These are phyloP conservation scores for Scolanthus callimorphus DNA, from an alignment of 92 coral and sea anemone genomes.

Conservation along the genomic window DNA sequence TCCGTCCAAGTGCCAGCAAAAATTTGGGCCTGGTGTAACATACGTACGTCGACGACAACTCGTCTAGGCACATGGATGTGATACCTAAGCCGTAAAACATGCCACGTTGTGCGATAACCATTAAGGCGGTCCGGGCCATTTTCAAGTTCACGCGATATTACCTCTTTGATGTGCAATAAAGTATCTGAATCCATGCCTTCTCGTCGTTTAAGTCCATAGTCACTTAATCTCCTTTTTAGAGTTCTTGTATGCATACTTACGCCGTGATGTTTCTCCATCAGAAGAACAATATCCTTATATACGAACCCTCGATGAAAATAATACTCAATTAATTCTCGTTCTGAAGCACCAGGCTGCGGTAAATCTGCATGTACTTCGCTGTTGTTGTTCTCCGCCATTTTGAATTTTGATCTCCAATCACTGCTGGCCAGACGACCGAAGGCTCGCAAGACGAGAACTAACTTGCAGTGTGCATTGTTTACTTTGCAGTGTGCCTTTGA, in stretches of 20 bases:
- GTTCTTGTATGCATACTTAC: conserved; percentile 39
- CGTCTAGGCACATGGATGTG: conserved; percentile 35
- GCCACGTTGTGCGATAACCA: conserved; percentile 54
- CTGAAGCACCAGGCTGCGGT: conserved; percentile 36
- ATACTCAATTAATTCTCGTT: conserved; percentile 51
- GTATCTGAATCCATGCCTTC: neutral
- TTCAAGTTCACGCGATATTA: conserved; percentile 3
- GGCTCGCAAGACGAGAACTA: too few relatives aligned
- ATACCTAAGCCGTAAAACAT: conserved; percentile 37
- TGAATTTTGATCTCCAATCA: too few relatives aligned
- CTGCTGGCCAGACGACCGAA: too few relatives aligned
- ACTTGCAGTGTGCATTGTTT: too few relatives aligned
- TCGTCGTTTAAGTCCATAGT: conserved; percentile 28
- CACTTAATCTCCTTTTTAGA: conserved; percentile 57
- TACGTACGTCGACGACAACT: conserved; percentile 46
- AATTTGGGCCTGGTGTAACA: conserved; percentile 48
- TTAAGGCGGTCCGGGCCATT: conserved; percentile 51
- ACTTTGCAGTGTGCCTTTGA: too few relatives aligned
- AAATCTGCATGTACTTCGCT: too few relatives aligned
- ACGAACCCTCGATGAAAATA: conserved; percentile 52
- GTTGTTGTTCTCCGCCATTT: too few relatives aligned
- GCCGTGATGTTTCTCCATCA: conserved; percentile 58
- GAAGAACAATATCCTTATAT: conserved; percentile 45
- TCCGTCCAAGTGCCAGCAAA: conserved; percentile 68
- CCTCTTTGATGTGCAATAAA: conserved; percentile 1